Base-by-base conservation (phyloP, 1,140 invertebrate species). In the Drosophila neocordata region DNA sequence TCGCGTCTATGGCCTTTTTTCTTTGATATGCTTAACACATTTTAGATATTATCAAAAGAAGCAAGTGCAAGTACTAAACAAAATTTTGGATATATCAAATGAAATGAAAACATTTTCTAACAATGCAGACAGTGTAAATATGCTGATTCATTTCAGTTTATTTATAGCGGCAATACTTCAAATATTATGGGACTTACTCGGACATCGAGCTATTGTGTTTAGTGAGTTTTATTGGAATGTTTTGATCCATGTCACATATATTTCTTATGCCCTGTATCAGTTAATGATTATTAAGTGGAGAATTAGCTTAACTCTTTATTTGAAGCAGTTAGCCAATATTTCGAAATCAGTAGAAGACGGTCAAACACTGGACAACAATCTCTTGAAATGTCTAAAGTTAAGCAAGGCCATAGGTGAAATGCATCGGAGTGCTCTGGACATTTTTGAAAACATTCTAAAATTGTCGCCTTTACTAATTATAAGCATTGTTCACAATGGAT, bases 11-110 rank as follows among this genome's bases (percentile, higher is more conserved):
- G 38, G 15, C 6, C 7, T 70, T 12, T 37, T 70, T 12, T 22
- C 48, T 0, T 34, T 70, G 0, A 38, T 57, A 22, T 63, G 58
- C 11, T 9, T 62, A 8, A 57, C 66, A 0, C 69, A 72, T 18
- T 31, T 70, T 27, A 15, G 5, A 0, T 63, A 24, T 13, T 70
- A 70, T 41, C 51, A 70, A 53, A 13, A 20, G 0, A 37, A 61
- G 27, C 7, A 70, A 0, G 6, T n/a, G 3, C 9, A 24, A 13
- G n/a, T 63, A 15, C 2, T 63, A 3, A 72, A 72, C 7, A 37
- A 44, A n/a, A 34, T 63, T 22, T 38, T 57, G n/a, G 7, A 69
- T 2, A 62, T 72, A 0, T 44, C 67, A 0, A 70, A 13, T 1
- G 15, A 70, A 11, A 1, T 72, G 22, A 52, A 35, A 37, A 70